A percentile compares a stretch with the other conserved stretches of the same genome.
Conservation (phyloP, 2,113 vertebrate genomes). For the Sula dactylatra region DNA sequence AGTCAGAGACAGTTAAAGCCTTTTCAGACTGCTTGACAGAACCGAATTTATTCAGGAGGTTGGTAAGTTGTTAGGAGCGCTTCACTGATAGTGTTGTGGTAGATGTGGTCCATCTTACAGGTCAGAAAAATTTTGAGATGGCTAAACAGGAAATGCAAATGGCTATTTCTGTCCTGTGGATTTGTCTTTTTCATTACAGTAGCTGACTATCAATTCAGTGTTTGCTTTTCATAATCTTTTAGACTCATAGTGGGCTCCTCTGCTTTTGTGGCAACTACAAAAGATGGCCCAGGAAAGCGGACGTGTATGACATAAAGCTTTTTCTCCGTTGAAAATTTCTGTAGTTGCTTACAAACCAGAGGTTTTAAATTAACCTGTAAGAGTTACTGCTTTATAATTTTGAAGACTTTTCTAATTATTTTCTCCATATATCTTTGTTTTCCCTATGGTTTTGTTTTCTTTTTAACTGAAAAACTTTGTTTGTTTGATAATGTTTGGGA, state of each 20-base stretch:
- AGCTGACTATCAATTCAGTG: not conserved
- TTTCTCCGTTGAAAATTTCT: not conserved
- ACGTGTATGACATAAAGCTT: not conserved
- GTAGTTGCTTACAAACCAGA: not conserved
- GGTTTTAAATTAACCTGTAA: not conserved
- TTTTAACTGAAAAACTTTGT: not conserved
- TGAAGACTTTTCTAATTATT: not conserved
- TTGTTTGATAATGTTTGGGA: not conserved
- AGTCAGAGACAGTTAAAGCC: not conserved
- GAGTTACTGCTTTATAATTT: not conserved
- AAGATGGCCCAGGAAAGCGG: not conserved
- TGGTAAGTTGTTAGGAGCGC: fast-evolving
- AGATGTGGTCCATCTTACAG: not conserved
- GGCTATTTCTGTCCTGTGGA: not conserved
- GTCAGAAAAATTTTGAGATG: not conserved
- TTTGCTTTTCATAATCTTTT: not conserved
- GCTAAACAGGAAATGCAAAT: not conserved
- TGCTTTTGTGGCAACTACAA: not conserved
- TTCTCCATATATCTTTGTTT: not conserved
- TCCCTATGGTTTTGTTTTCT: not conserved
- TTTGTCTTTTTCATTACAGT: not conserved
- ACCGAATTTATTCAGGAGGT: not conserved
- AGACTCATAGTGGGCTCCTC: not conserved
- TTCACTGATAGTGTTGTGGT: not conserved
- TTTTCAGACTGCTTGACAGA: not conserved